Conservation (phyloP, 2,113 vertebrate species). For the Dicerorhinus sumatrensis region DNA sequence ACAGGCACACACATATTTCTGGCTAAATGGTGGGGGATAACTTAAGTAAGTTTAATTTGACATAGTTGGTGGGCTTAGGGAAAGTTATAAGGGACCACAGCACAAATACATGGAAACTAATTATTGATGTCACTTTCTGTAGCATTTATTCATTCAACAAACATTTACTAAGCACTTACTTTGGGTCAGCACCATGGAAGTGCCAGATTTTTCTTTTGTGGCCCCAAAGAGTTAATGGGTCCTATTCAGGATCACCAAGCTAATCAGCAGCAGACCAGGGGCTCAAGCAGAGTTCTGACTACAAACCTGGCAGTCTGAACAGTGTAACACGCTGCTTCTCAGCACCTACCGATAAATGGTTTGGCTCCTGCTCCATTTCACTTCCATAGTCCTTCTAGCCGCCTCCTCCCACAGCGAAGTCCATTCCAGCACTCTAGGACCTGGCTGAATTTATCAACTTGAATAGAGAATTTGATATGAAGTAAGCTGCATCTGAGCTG, state of each 20-base stretch:
- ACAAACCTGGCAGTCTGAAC: neutral
- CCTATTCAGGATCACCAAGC: neutral
- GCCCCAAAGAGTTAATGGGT: neutral
- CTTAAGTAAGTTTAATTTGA: neutral
- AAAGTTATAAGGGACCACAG: neutral
- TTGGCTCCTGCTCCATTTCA: neutral
- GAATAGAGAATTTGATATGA: neutral
- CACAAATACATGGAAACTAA: neutral
- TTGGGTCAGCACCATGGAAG: neutral
- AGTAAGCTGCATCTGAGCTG: neutral
- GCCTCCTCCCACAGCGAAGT: neutral
- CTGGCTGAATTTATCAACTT: neutral
- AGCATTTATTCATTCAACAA: constrained; percentile 41
- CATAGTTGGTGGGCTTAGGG: neutral
- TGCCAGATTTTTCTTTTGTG: neutral
- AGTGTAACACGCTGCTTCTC: neutral
- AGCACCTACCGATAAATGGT: neutral
- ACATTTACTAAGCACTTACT: neutral
- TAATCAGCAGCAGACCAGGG: neutral
- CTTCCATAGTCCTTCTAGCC: neutral
- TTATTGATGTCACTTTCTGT: neutral
- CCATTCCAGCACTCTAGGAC: too few species aligned
- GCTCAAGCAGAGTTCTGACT: neutral
- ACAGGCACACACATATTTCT: neutral
- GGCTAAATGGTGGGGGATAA: neutral